phyloP scores from a whole-genome alignment of 2,797 vertebrate genomes.

The Antennarius maculatus region DNA sequence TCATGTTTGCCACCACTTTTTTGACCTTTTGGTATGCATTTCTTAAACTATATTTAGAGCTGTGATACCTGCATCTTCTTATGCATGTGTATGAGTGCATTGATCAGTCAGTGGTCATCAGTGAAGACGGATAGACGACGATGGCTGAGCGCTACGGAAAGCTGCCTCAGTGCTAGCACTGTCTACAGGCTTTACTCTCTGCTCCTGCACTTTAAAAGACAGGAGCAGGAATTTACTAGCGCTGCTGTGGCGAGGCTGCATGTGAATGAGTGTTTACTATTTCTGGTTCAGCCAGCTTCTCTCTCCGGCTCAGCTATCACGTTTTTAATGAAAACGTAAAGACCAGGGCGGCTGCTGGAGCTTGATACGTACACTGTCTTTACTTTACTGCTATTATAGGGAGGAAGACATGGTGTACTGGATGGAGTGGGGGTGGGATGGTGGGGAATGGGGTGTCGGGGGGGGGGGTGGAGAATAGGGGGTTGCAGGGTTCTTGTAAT shows the following conservation, averaged over 20 bases:
- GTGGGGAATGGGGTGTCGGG: constrained; percentile 25
- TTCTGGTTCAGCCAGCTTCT: constrained; percentile 39
- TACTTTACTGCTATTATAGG: constrained; percentile 28
- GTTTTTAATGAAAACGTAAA: constrained; percentile 50
- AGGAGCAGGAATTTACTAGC: constrained; percentile 36
- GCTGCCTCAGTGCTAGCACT: constrained; percentile 52
- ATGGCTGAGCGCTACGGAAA: constrained; percentile 32
- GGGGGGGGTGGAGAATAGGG: constrained; percentile 32
- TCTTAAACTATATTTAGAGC: too few relatives aligned
- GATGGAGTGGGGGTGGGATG: neutral
- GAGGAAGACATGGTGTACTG: constrained; percentile 11
- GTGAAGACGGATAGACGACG: constrained; percentile 19
- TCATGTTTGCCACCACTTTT: neutral
- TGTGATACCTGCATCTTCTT: constrained; percentile 12
- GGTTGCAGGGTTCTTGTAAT: constrained; percentile 73
- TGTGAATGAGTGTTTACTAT: constrained; percentile 66
- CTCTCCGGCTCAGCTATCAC: constrained; percentile 24
- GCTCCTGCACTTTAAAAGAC: constrained; percentile 49
- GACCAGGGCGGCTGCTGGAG: constrained; percentile 48
- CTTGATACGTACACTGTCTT: constrained; percentile 39
- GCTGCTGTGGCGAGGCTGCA: constrained; percentile 50
- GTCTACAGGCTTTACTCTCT: constrained; percentile 60
- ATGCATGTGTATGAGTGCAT: neutral
- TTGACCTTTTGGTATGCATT: constrained; percentile 17
- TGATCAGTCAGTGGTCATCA: constrained; percentile 30